phyloP scores from a whole-genome alignment of 1,140 invertebrate species.

The Batillaria attramentaria region DNA sequence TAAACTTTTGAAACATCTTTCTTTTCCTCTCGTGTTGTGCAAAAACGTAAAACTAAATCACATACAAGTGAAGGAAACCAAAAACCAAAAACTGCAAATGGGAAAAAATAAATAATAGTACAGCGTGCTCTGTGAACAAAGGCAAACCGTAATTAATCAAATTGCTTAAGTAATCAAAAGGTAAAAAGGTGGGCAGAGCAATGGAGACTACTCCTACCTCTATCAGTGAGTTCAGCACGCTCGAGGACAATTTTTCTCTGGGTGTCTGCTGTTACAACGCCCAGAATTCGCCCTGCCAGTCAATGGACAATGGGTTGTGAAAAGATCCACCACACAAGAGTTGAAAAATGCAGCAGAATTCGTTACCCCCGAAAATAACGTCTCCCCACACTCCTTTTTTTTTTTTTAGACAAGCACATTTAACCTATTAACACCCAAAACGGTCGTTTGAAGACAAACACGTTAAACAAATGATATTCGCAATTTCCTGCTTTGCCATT shows the following conservation, averaged over 20 bases:
- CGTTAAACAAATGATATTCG: no score
- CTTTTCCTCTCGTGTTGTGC: background rate
- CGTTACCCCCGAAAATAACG: no score
- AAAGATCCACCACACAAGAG: background rate
- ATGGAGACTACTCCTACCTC: conserved; percentile 24
- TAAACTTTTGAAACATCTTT: background rate
- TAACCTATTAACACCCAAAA: background rate
- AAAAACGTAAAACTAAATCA: background rate
- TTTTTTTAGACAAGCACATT: background rate
- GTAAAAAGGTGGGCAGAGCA: conserved; percentile 7
- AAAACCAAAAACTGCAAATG: conserved; percentile 4
- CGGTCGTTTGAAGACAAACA: background rate
- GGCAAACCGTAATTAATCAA: conserved; percentile 6
- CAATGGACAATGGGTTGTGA: background rate
- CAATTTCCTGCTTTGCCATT: no score
- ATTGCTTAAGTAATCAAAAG: background rate
- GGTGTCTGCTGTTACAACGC: conserved; percentile 29
- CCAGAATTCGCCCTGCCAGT: conserved; percentile 26
- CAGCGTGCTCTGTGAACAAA: conserved; percentile 15
- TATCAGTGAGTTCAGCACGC: conserved; percentile 29
- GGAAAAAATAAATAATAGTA: conserved; percentile 6
- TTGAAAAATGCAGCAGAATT: no score
- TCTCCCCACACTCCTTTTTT: no score
- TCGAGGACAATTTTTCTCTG: conserved; percentile 33
- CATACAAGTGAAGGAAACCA: background rate